Evolutionary conservation across 2,113 vertebrate species (phyloP).

Genomic region (Caloenas nicobarica): DNA sequence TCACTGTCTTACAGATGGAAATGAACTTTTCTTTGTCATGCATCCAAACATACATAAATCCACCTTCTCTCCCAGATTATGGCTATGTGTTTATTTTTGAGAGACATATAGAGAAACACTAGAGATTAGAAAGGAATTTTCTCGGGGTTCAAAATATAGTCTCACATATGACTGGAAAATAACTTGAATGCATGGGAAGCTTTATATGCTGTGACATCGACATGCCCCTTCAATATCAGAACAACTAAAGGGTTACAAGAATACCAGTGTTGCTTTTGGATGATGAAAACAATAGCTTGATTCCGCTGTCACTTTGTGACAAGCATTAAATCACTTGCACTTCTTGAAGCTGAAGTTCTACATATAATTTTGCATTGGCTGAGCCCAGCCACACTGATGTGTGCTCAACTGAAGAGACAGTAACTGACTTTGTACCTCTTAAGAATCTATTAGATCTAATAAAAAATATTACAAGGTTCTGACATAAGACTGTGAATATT

Average conservation of each 20-base stretch:
- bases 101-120: neutral
- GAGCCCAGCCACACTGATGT: rapidly evolving
- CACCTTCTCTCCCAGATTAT: neutral
- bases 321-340: neutral
- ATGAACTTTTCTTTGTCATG: neutral
- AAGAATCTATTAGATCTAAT: neutral
- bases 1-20: neutral
- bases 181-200: neutral
- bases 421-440: neutral
- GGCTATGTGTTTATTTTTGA: neutral
- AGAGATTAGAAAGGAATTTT: neutral
- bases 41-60: neutral
- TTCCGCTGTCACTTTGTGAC: neutral
- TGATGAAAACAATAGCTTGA: neutral
- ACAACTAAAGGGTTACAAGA: neutral
- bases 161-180: neutral
- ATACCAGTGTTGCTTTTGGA: neutral
- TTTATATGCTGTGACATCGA: neutral
- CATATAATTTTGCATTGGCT: rapidly evolving
- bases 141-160: neutral
- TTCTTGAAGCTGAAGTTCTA: neutral
- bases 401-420: neutral
- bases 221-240: neutral
- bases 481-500: neutral
- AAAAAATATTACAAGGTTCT: neutral